Evolutionary conservation across 2,797 vertebrate species (phyloP).

Genomic region (Anguilla obscura): DNA sequence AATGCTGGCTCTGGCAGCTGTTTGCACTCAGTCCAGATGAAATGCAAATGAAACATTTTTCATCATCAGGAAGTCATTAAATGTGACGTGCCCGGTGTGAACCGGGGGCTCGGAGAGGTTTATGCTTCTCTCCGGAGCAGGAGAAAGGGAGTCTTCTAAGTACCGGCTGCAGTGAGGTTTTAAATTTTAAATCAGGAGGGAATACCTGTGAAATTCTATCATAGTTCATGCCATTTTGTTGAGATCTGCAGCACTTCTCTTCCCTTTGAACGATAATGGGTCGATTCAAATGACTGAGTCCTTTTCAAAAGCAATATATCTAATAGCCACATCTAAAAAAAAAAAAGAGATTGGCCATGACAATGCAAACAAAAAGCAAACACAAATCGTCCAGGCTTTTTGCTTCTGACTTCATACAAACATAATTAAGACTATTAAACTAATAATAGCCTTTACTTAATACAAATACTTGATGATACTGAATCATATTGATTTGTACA

Average conservation of each 20-base stretch:
- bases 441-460: background rate
- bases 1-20: constrained; percentile 39
- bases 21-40: constrained; percentile 42
- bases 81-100: constrained; percentile 45
- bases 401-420: background rate
- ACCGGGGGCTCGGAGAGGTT: constrained; percentile 47
- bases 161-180: background rate
- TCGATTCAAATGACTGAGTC: background rate
- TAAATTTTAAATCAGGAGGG: background rate
- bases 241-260: background rate
- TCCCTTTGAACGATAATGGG: background rate
- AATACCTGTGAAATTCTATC: background rate
- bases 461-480: background rate
- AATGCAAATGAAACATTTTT: constrained; percentile 56
- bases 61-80: constrained; percentile 46
- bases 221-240: background rate
- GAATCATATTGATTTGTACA: background rate
- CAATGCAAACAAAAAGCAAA: background rate
- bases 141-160: constrained; percentile 38
- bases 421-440: too few species aligned
- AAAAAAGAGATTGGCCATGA: background rate
- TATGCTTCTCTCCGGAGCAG: constrained; percentile 36
- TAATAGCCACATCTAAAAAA: background rate
- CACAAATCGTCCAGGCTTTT: background rate
- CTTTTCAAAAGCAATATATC: background rate